Evolutionary conservation across 92 coral and sea anemone genomes (phyloP), one percentile per base, ranked within the genome.

Genomic region (Paragorgia papillata): DNA sequence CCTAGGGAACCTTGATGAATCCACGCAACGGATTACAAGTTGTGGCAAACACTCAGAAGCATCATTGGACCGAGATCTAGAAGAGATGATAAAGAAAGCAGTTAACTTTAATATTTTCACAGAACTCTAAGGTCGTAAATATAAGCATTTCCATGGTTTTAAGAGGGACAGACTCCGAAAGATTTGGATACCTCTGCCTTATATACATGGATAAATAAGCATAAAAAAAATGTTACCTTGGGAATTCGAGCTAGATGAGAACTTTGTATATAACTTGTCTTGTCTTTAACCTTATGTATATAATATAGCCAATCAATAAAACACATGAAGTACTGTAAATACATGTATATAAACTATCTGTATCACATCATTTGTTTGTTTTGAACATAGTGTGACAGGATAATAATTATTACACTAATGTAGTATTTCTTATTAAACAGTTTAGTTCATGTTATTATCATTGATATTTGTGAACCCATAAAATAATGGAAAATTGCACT

Each of bases 81-180:
- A 88, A 10, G 82, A 78, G 64, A 87, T 88, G 27, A 32, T 82
- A 25, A 85, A 88, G 41, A 73, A 75, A 51, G 84, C 67, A 57
- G 5, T 1, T 25, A 76, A 75, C 22, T 60, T 44, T 74, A 61
- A 69, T 69, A 64, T n/a, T 37, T 37, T 37, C 0, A 35, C 28
- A 24, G 33, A 14, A 24, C 37, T 15, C n/a, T n/a, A n/a, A n/a
- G 79, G 67, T 9, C 61, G 79, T 1, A 22, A 53, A 3, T 70
- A 58, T 60, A 69, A 41, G 41, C 44, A 80, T 20, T 80, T 58
- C 21, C 1, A 7, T 28, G 25, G 31, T 41, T 80, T 80, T 31
- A 22, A 34, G 27, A 80, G 84, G 40, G 44, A 80, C 57, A 56
- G 79, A 27, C 71, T 69, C 15, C n/a, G n/a, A 33, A 69, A 28